Base-by-base conservation (phyloP, 2,888 invertebrate genomes). In the Metallyticus violacea region DNA sequence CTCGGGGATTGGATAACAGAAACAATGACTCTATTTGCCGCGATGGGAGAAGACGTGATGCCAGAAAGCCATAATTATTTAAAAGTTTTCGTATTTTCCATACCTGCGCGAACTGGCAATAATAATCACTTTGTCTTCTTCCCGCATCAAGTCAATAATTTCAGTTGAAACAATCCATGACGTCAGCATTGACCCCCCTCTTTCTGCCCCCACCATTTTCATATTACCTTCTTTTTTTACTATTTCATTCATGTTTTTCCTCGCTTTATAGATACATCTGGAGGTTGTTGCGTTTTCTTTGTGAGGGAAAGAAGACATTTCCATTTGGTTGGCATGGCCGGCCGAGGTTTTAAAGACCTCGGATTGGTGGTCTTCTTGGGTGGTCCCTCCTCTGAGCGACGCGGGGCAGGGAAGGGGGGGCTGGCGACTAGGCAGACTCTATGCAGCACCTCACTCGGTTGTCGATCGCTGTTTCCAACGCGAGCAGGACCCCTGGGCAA, bases 281-380 rank as follows among this genome's bases (percentile, higher is more conserved):
- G 15, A 25, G 29, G 40, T 62, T 4, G 40, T 62, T 15, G 30
- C 15, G 9, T 22, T 40, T n/a, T n/a, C 27, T 79, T 79, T 79
- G 62, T 77, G 26, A 62, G 7, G 15, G 27, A 81, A 86, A 86
- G 85, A 88, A 88, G 88, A 88, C 88, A 88, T 88, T 88, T 88
- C 86, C 88, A 88, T 86, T 86, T 86, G 86, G 86, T 80, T 86
- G 86, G 86, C 86, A 83, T 85, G 88, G 86, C 82, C 81, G 81
- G 80, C 76, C 79, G 29, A 30, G 77, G 85, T 78, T 79, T 85
- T 77, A 76, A 82, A 76, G 86, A 80, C 84, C 80, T 77, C 79
- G 88, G 88, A 88, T 88, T 88, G 88, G 88, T 88, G 88, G 85
- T 81, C 87, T 29, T 79, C 88, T 82, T 88, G 88, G 88, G 88